phyloP scores from a whole-genome alignment of 1,140 invertebrate genomes.

The Lycorma delicatula region DNA sequence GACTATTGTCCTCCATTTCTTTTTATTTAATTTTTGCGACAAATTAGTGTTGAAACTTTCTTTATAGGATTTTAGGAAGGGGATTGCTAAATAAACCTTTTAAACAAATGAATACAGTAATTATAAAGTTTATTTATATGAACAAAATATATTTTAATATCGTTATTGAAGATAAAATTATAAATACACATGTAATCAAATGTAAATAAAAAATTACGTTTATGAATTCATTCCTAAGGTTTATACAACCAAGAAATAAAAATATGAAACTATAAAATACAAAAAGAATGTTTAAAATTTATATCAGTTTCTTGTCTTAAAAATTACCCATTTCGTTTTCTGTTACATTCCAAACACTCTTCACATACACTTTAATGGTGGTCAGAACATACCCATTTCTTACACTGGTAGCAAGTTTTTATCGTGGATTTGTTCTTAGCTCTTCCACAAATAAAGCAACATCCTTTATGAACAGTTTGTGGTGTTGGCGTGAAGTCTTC shows the following conservation, averaged over 20 bases:
- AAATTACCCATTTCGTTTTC: background rate
- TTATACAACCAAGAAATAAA: too few species aligned
- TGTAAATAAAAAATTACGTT: background rate
- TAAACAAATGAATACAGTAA: too few species aligned
- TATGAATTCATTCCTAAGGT: background rate
- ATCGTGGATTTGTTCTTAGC: constrained; percentile 1
- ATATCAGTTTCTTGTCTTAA: background rate
- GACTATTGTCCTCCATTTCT: background rate
- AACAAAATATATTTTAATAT: background rate
- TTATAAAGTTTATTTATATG: background rate
- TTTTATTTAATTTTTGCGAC: background rate
- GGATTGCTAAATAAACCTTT: too few species aligned
- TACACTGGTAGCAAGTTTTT: constrained; percentile 3
- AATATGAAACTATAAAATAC: background rate
- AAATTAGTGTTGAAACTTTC: too few species aligned
- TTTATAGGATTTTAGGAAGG: too few species aligned
- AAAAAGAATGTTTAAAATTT: background rate
- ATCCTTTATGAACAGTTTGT: background rate
- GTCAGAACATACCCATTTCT: background rate
- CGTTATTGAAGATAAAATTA: background rate
- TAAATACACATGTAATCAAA: background rate
- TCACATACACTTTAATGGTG: background rate
- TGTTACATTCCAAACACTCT: background rate
- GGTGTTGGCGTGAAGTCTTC: background rate
- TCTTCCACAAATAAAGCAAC: constrained; percentile 7